Evolutionary conservation across 2,797 vertebrate species (phyloP), one percentile per base, ranked within the genome.

Genomic region (Eremophila alpestris): DNA sequence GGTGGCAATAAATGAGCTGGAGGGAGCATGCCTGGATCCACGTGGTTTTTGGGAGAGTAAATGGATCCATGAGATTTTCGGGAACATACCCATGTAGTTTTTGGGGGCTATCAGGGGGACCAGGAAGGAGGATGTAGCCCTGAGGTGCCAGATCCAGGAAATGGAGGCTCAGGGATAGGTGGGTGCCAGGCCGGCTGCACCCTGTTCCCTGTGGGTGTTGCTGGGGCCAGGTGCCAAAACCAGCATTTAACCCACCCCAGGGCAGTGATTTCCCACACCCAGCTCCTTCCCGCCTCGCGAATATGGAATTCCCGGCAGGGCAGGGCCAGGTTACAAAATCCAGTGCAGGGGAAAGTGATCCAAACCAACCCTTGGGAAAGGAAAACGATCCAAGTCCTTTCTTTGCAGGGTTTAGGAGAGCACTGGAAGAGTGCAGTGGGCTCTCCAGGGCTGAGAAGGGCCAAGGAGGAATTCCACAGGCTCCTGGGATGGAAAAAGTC

Each of bases 1-100:
- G 83, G 87, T 18, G 70, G 62, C 77, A 98, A 97, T 98, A 98
- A 98, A 98, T 1, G 58, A 93, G 76, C 83, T 5, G 22, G 94
- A 82, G 93, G 89, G 91, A 20, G 62, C 0, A 1, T 9, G 18
- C 22, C 54, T 1, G 3, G 4, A 17, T n/a, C 34, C 3, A 6
- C 0, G 4, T 83, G 77, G 27, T 79, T 71, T 78, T 58, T 36
- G 54, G 68, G 83, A 17, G 22, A 0, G 0, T 10, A 21, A 27
- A 30, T 0, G 6, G 2, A 10, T 46, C 36, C 4, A 2, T 1
- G 4, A 54, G 48, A 19, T 43, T 55, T 43, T 26, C 13, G 87
- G 90, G 73, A 17, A 52, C 2, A 2, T 2, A 14, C 16, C 40
- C 6, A 5, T 0, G 3, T 65, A 46, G 23, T 18, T 58, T 64